Base-by-base conservation (phyloP, 2,797 vertebrate genomes). In the Hozukius guyotensis region DNA sequence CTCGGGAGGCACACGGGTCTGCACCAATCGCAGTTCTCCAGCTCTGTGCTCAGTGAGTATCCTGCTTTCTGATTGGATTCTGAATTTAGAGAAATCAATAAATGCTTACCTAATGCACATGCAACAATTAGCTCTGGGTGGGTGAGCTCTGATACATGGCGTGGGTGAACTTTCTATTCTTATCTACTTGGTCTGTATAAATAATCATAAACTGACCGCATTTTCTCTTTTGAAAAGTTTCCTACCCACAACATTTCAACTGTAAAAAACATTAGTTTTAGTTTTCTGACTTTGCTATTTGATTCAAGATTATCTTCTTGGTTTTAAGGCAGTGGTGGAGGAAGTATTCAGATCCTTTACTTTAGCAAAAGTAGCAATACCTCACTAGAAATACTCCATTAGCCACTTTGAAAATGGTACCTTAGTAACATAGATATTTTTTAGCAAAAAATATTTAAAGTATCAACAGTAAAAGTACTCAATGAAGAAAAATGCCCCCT, bases 1-100 rank as follows among this genome's bases (percentile, higher is more conserved):
- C 93, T 97, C 8, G 97, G 97, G 74, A 93, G 97, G 84, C 95
- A 97, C 92, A 97, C 97, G 0, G 94, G 95, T 75, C 92, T 97
- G 87, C 97, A 97, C 84, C 94, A 92, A 57, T 97, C 97, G 3
- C 34, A 87, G 85, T 96, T 97, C 88, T 97, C 96, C 6, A 96
- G 92, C 88, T 78, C 94, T 1, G 86, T 92, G 0, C 96, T 97
- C 2, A 90, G 96, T 97, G 88, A 96, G 96, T 92, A 81, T 69
- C n/a, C 60, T 11, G 36, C 34, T 22, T 71, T 29, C 49, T 81
- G 55, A 69, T 14, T 81, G 72, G 77, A 52, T 66, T 74, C 59
- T 68, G 32, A 62, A 67, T 73, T 76, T 25, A 70, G 75, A 76
- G 38, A 76, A 87, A 81, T 84, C 69, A 75, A 67, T 87, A 63